Evolutionary conservation across 2,888 invertebrate species (phyloP).

Genomic region (Lithophane leautieri): DNA sequence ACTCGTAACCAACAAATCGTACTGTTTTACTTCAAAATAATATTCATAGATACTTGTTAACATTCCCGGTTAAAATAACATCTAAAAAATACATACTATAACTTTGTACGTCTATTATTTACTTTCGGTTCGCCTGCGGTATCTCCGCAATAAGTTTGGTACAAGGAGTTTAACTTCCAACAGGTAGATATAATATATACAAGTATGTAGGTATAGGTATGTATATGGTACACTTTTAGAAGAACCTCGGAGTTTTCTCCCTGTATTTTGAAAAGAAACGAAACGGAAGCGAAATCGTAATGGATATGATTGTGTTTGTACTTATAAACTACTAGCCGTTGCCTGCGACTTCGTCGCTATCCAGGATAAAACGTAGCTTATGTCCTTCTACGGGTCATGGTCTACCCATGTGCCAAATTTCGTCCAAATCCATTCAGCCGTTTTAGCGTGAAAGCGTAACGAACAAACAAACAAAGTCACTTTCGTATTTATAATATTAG

Average conservation of each 20-base stretch:
- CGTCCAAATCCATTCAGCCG: too few species aligned
- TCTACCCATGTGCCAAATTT: too few species aligned
- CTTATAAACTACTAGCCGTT: background rate
- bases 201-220: background rate
- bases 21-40: constrained; percentile 33
- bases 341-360: too few species aligned
- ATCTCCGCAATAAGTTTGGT: constrained; percentile 39
- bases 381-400: too few species aligned
- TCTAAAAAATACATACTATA: constrained; percentile 38
- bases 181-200: constrained; percentile 20
- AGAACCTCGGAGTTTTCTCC: constrained; percentile 16
- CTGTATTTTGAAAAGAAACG: constrained; percentile 17
- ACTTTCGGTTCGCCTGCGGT: constrained; percentile 25
- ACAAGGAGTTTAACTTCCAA: constrained; percentile 38
- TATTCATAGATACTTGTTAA: constrained; percentile 18
- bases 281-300: background rate
- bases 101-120: constrained; percentile 12
- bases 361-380: too few species aligned
- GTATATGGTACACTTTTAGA: constrained; percentile 16
- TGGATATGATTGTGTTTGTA: constrained; percentile 1
- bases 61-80: constrained; percentile 26
- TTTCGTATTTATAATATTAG: too few species aligned
- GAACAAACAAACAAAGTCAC: too few species aligned
- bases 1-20: background rate
- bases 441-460: too few species aligned